Conservation (phyloP, 2,888 invertebrate species). For the Dascillus cervinus region DNA sequence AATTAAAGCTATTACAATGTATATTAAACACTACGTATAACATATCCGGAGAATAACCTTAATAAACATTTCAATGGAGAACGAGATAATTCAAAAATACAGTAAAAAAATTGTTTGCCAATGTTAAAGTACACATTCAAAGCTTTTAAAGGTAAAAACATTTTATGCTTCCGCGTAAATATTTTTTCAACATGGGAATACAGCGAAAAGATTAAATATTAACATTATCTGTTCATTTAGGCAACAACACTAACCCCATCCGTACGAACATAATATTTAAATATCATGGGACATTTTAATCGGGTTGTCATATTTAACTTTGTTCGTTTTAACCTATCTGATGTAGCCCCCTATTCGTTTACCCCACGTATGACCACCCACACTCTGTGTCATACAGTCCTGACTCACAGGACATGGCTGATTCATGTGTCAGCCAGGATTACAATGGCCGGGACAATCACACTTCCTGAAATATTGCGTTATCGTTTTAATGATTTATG, state of each 20-base stretch:
- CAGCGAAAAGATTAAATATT: too few species aligned
- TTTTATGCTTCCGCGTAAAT: too few species aligned
- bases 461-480: background rate
- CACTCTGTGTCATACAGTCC: constrained; percentile 10
- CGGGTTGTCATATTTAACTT: constrained; percentile 13
- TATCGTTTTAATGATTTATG: background rate
- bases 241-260: constrained; percentile 8
- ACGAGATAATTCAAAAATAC: too few species aligned
- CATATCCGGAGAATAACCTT: too few species aligned
- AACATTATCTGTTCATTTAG: too few species aligned
- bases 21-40: too few species aligned
- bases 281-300: constrained; percentile 15
- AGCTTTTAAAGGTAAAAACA: too few species aligned
- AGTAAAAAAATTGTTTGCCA: too few species aligned
- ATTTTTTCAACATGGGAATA: too few species aligned
- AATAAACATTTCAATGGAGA: too few species aligned
- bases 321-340: constrained; percentile 12
- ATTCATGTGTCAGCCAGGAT: constrained; percentile 16
- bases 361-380: constrained; percentile 5
- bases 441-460: constrained; percentile 5
- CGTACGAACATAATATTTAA: constrained; percentile 16
- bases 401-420: constrained; percentile 19
- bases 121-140: too few species aligned
- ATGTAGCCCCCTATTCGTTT: constrained; percentile 8
- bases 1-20: constrained; percentile 14